These are phyloP conservation scores for Trichonephila clavipes DNA, from an alignment of 1,140 invertebrate genomes.

Conservation along the genomic window DNA sequence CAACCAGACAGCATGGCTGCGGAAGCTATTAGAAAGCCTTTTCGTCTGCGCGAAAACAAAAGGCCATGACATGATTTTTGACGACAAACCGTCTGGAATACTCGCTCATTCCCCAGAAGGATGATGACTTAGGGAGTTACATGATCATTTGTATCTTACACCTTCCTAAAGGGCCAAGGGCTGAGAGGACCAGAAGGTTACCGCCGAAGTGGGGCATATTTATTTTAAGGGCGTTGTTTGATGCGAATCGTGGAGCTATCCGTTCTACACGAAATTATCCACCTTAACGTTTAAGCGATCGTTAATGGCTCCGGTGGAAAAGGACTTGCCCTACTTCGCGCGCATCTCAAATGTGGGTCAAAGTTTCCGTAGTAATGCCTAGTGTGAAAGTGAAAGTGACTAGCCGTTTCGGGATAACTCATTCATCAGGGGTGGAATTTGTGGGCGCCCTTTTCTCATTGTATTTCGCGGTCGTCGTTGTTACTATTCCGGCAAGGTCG, in stretches of 20 bases:
- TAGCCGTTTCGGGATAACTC: neutral
- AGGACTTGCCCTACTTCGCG: slow-evolving; percentile 23
- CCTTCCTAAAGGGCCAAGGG: slow-evolving; percentile 29
- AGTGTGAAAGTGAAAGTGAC: slow-evolving; percentile 36
- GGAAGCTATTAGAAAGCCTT: slow-evolving; percentile 46
- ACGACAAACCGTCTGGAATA: slow-evolving; percentile 65
- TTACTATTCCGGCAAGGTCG: slow-evolving; percentile 36
- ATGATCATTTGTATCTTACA: neutral
- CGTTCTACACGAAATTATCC: neutral
- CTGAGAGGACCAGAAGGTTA: slow-evolving; percentile 10
- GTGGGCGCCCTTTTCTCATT: neutral
- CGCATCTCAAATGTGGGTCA: slow-evolving; percentile 47
- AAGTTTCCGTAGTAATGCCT: slow-evolving; percentile 38
- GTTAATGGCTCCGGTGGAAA: slow-evolving; percentile 12
- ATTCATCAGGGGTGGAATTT: slow-evolving; percentile 25
- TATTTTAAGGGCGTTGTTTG: slow-evolving; percentile 43
- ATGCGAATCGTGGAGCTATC: neutral
- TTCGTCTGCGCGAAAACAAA: slow-evolving; percentile 49
- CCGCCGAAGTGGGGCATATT: slow-evolving; percentile 40
- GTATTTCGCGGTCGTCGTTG: slow-evolving; percentile 31
- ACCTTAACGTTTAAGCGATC: neutral
- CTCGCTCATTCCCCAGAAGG: neutral
- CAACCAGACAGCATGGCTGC: slow-evolving; percentile 56
- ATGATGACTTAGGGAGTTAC: slow-evolving; percentile 16
- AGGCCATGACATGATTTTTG: slow-evolving; percentile 53